Conservation (phyloP, 2,888 invertebrate species). For the Alloplasta piceator region DNA sequence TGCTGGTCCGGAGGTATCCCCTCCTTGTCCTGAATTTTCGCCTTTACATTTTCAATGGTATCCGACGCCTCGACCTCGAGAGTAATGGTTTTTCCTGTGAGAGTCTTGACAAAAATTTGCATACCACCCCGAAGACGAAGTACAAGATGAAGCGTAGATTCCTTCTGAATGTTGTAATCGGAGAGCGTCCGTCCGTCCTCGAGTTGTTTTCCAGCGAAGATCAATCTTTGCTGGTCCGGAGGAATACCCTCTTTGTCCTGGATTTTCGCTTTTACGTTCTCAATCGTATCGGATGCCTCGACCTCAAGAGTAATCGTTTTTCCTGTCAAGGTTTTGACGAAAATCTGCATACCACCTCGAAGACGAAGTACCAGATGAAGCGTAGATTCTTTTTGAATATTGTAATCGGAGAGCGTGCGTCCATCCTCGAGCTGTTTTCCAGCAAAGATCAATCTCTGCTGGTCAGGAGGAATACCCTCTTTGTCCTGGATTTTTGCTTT, state of each 20-base stretch:
- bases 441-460: constrained; percentile 66
- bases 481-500: constrained; percentile 69
- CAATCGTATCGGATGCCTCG: constrained; percentile 66
- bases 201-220: constrained; percentile 67
- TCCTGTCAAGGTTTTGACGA: constrained; percentile 64
- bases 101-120: constrained; percentile 61
- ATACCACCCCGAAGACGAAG: constrained; percentile 57
- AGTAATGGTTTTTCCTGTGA: constrained; percentile 84
- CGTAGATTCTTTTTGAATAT: constrained; percentile 67
- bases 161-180: constrained; percentile 65
- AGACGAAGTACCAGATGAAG: constrained; percentile 65
- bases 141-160: constrained; percentile 50
- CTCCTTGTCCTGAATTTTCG: constrained; percentile 77
- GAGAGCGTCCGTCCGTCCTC: constrained; percentile 67
- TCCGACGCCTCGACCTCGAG: constrained; percentile 84
- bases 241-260: constrained; percentile 69
- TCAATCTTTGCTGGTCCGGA: constrained; percentile 67
- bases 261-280: constrained; percentile 67
- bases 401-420: constrained; percentile 63
- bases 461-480: constrained; percentile 68
- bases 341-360: constrained; percentile 67
- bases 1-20: constrained; percentile 66
- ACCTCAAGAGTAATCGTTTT: constrained; percentile 67
- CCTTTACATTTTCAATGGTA: constrained; percentile 85
- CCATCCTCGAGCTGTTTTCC: constrained; percentile 67